Conservation (phyloP, 2,797 vertebrate species). For the Prionace glauca region DNA sequence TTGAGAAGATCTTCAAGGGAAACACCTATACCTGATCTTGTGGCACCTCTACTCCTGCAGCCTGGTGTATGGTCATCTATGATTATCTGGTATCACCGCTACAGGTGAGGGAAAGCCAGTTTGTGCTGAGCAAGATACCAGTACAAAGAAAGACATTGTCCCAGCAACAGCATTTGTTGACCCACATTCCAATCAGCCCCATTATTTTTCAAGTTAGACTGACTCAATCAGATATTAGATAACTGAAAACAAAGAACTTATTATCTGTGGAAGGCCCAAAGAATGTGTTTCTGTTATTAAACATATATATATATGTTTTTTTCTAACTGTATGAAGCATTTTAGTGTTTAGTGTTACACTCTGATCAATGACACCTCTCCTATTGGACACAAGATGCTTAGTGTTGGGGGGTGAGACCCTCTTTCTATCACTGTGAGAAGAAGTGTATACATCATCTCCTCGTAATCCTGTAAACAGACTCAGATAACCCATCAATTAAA, state of each 20-base stretch:
- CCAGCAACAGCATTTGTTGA: not conserved
- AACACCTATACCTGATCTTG: not conserved
- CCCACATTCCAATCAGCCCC: conserved; percentile 14
- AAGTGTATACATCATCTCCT: not conserved
- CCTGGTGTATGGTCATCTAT: not conserved
- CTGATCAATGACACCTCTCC: not conserved
- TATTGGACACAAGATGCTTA: not conserved
- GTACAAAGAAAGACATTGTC: not conserved
- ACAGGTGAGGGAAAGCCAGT: not conserved
- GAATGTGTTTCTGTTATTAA: not conserved
- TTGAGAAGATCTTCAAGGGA: not conserved
- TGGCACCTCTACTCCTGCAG: not conserved
- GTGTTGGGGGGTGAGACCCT: not conserved
- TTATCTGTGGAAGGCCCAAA: not conserved
- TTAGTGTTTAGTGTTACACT: not conserved
- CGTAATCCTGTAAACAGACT: not conserved
- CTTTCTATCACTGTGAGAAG: not conserved
- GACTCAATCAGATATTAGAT: not conserved
- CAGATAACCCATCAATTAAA: not conserved
- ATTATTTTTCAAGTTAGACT: not conserved
- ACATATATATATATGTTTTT: not conserved
- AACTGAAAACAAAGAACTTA: conserved; percentile 22
- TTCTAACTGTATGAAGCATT: not conserved
- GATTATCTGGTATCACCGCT: not conserved
- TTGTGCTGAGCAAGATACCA: not conserved